Conservation (phyloP, 2,888 invertebrate species). For the Eudemis profundana region DNA sequence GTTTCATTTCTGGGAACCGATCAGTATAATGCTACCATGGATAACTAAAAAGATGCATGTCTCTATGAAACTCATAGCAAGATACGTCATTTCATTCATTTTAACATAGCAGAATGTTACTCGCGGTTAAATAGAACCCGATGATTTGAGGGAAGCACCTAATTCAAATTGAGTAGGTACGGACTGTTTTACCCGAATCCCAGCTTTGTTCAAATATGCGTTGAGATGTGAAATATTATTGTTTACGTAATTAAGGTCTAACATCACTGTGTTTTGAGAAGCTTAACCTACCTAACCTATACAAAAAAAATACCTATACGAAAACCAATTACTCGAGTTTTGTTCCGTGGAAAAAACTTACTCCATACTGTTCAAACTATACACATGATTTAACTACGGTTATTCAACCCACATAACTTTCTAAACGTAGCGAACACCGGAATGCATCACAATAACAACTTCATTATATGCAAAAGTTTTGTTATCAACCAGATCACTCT, state of each 20-base stretch:
- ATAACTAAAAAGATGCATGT: not conserved
- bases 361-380: too few relatives aligned
- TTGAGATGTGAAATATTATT: not conserved
- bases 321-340: too few relatives aligned
- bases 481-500: slow-evolving; percentile 50
- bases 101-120: not conserved
- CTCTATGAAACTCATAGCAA: not conserved
- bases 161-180: not conserved
- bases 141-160: slow-evolving; percentile 8
- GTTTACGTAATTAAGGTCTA: too few relatives aligned
- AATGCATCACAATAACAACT: slow-evolving; percentile 18
- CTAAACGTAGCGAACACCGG: slow-evolving; percentile 14
- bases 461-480: slow-evolving; percentile 43
- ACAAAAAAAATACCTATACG: too few relatives aligned
- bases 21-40: not conserved
- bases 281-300: too few relatives aligned
- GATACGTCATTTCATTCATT: not conserved
- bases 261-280: too few relatives aligned
- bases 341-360: too few relatives aligned
- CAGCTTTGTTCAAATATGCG: not conserved
- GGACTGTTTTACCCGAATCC: slow-evolving; percentile 2
- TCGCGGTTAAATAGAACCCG: slow-evolving; percentile 4
- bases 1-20: slow-evolving; percentile 45
- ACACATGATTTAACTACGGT: not conserved
- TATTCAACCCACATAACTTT: slow-evolving; percentile 15